Evolutionary conservation across 2,797 vertebrate genomes (phyloP).

Genomic region (Xiphophorus birchmanni): DNA sequence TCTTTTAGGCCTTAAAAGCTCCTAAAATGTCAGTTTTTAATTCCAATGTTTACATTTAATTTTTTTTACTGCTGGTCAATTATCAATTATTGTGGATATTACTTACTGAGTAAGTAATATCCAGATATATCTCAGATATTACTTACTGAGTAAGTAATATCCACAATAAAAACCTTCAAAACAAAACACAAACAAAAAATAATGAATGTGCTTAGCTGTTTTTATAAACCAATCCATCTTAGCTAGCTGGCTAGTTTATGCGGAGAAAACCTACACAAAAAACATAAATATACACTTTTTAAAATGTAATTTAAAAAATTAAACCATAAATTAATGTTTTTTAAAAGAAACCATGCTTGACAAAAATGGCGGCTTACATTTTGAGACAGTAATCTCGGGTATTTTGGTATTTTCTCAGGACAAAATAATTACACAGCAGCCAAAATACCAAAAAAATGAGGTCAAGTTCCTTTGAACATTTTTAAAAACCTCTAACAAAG

Average conservation of each 20-base stretch:
- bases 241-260: not conserved
- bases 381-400: not conserved
- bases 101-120: too few species aligned
- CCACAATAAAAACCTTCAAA: too few species aligned
- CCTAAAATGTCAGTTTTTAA: not conserved
- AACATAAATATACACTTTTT: not conserved
- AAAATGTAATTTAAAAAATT: too few species aligned
- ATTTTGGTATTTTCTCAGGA: not conserved
- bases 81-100: not conserved
- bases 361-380: not conserved
- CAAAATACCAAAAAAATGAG: not conserved
- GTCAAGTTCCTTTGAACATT: not conserved
- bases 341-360: not conserved
- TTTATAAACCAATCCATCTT: not conserved
- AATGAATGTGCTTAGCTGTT: not conserved
- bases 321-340: not conserved
- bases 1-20: not conserved
- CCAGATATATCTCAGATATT: too few species aligned
- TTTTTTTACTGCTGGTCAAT: not conserved
- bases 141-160: too few species aligned
- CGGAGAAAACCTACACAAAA: not conserved
- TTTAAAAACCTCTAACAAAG: not conserved
- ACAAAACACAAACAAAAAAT: not conserved
- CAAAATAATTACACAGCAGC: not conserved
- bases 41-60: not conserved